phyloP scores from a whole-genome alignment of 2,797 vertebrate species.

The Halcyon chelicuti region DNA sequence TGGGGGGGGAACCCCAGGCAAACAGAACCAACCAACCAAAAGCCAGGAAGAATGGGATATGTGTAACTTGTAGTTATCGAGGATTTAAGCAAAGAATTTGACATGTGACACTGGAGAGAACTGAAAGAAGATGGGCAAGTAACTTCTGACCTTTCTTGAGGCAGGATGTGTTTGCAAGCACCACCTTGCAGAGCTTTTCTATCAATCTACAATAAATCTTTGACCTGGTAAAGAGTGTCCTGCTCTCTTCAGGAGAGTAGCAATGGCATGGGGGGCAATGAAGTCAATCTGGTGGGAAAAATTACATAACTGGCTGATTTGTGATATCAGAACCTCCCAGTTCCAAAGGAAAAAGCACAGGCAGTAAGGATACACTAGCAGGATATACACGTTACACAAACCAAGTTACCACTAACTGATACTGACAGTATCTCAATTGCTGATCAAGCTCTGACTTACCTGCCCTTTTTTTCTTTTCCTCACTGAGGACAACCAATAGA shows the following conservation, averaged over 20 bases:
- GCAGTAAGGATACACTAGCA: background rate
- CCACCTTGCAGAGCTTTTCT: background rate
- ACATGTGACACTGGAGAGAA: background rate
- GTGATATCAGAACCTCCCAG: background rate
- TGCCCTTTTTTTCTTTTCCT: background rate
- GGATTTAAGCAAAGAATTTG: background rate
- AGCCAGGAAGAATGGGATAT: background rate
- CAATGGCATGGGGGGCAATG: rapidly evolving
- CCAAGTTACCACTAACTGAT: background rate
- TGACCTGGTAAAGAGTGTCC: background rate
- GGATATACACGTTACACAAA: rapidly evolving
- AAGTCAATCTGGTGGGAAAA: background rate
- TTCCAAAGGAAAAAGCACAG: background rate
- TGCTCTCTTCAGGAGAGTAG: background rate
- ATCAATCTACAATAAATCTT: background rate
- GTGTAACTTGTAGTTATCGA: background rate
- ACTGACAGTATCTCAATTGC: background rate
- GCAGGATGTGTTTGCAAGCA: background rate
- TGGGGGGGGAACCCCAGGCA: background rate
- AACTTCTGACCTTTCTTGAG: background rate
- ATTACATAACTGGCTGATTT: background rate
- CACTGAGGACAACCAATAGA: background rate
- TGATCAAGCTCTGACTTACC: background rate
- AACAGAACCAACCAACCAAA: too few relatives aligned
- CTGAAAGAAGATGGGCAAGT: background rate